Conservation (phyloP, 2,113 vertebrate species). For the Rutilus rutilus region DNA sequence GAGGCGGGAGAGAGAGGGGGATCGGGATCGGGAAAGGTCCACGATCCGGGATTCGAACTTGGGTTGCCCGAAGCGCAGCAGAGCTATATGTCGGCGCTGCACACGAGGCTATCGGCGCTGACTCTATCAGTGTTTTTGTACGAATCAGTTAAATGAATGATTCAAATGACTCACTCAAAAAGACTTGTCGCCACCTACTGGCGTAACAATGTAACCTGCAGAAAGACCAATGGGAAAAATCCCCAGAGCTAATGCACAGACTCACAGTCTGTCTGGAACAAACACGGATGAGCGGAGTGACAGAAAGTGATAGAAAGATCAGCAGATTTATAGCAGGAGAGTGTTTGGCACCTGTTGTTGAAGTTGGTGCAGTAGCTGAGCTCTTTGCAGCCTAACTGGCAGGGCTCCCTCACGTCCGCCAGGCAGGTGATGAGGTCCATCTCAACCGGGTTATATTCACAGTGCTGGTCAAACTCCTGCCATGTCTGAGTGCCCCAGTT, state of each 20-base stretch:
- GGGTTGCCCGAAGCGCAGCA: too few relatives aligned
- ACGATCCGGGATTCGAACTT: too few relatives aligned
- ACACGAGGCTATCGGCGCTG: too few relatives aligned
- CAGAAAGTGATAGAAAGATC: too few relatives aligned
- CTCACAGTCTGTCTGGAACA: too few relatives aligned
- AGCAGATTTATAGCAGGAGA: not conserved
- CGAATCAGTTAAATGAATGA: not conserved
- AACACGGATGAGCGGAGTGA: too few relatives aligned
- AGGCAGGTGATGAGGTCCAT: slow-evolving; percentile 94
- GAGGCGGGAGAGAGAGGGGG: too few relatives aligned
- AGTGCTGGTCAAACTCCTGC: slow-evolving; percentile 96
- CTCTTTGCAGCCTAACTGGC: slow-evolving; percentile 96
- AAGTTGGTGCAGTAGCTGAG: slow-evolving; percentile 98
- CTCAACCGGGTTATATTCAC: slow-evolving; percentile 94
- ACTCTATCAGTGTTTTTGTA: too few relatives aligned
- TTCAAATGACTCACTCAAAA: not conserved
- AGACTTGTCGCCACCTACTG: not conserved
- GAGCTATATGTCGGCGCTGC: too few relatives aligned
- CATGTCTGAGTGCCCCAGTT: slow-evolving; percentile 97
- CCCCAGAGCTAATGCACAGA: too few relatives aligned
- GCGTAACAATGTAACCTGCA: not conserved
- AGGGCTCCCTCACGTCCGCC: slow-evolving; percentile 95
- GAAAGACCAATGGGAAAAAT: not conserved
- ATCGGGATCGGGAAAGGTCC: too few relatives aligned
- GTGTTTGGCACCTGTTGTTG: slow-evolving; percentile 90